These are phyloP conservation scores for Eupithecia dodoneata DNA, from an alignment of 2,888 invertebrate species.

Conservation along the genomic window DNA sequence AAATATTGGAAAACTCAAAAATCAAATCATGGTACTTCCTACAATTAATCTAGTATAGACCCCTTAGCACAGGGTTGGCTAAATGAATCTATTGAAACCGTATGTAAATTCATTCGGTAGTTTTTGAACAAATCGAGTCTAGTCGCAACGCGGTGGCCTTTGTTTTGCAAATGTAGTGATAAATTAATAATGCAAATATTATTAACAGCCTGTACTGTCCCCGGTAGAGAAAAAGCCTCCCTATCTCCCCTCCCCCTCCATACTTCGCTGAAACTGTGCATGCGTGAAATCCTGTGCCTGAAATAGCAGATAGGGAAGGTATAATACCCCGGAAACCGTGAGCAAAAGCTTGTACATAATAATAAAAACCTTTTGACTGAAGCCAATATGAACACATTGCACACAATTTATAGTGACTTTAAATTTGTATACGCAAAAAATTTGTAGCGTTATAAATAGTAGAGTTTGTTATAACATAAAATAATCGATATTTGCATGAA, in stretches of 20 bases:
- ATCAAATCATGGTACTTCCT: too few species aligned
- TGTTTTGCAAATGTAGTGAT: too few species aligned
- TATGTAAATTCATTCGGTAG: not conserved
- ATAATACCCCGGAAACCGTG: not conserved
- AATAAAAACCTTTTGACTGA: not conserved
- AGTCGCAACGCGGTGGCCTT: too few species aligned
- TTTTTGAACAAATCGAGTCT: too few species aligned
- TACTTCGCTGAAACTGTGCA: not conserved
- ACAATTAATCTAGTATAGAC: too few species aligned
- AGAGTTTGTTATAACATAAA: too few species aligned
- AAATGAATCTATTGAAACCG: not conserved
- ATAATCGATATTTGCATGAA: too few species aligned
- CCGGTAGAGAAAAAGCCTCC: not conserved
- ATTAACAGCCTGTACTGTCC: not conserved
- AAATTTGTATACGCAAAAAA: too few species aligned
- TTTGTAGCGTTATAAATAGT: too few species aligned
- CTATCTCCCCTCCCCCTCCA: not conserved
- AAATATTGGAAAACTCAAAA: too few species aligned
- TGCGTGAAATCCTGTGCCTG: constrained; percentile 3
- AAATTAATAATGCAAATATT: not conserved
- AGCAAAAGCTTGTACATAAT: not conserved
- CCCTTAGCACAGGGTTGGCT: too few species aligned
- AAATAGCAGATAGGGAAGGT: not conserved
- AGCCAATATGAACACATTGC: not conserved
- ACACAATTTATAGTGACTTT: too few species aligned